Base-by-base conservation (phyloP, 1,140 invertebrate genomes). In the Belonocnema kinseyi region DNA sequence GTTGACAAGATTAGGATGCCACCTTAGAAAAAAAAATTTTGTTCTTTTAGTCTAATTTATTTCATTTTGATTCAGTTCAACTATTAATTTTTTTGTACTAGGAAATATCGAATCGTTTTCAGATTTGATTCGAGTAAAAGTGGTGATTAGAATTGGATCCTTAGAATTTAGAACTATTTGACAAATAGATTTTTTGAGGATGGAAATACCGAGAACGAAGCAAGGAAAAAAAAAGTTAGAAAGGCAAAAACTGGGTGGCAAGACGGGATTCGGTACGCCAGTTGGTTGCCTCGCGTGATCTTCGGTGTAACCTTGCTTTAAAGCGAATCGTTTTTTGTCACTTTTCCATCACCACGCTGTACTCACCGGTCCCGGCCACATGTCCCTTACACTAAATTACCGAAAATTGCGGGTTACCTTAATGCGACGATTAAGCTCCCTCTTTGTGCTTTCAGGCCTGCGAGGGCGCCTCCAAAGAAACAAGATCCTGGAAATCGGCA, bases 321-420 rank as follows among this genome's bases (percentile, higher is more conserved):
- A 83, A 81, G 83, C 79, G 83, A 83, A 81, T 79, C 82, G 73
- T 82, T 90, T 90, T 91, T 90, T 89, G 81, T 87, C 86, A 83
- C 86, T 88, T 88, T 90, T 85, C 84, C 87, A 90, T 91, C 90
- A 91, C 78, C 81, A 80, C 80, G 78, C 74, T 73, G 77, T 74
- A 51, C 54, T 74, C 72, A 26, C 16, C 83, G 86, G 83, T 87
- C 83, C 78, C 81, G 82, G 82, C 85, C 87, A 87, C 86, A 89
- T 87, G 89, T 88, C 89, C 84, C 85, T 88, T 86, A 85, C 84
- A 78, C 85, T 77, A 83, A 87, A 88, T 89, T 83, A 86, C 79
- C 83, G 79, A 88, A 91, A 91, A 90, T 90, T 88, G 83, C 80
- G 46, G 85, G 85, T 84, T 86, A 80, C 77, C 76, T 77, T 84